Evolutionary conservation across 1,140 invertebrate species (phyloP).

Genomic region (Oscheius sp.): DNA sequence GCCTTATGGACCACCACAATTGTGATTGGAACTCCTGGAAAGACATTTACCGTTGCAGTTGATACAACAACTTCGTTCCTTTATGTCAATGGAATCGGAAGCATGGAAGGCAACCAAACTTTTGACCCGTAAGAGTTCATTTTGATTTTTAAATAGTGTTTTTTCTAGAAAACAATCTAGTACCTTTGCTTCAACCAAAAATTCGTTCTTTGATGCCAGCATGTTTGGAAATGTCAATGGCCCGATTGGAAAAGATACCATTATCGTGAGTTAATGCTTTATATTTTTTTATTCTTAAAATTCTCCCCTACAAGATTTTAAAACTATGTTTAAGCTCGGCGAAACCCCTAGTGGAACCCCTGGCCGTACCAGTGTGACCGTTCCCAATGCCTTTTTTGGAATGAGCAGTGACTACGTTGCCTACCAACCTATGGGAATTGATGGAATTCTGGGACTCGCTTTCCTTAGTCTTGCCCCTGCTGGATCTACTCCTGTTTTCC

Average conservation of each 20-base stretch:
- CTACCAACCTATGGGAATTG: background rate
- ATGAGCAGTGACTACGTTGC: background rate
- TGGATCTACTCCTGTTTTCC: background rate
- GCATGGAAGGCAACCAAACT: background rate
- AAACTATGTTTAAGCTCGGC: background rate
- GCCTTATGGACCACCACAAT: background rate
- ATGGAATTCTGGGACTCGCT: slow-evolving; percentile 6
- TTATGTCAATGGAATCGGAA: background rate
- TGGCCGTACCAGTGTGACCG: background rate
- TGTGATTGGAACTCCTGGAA: background rate
- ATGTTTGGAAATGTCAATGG: background rate
- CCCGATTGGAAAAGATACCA: background rate
- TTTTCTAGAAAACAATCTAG: too few relatives aligned
- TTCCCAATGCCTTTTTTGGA: background rate
- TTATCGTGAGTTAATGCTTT: background rate
- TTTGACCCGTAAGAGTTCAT: background rate
- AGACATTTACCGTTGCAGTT: background rate
- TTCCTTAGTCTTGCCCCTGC: background rate
- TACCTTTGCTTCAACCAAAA: background rate
- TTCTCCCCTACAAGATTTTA: background rate
- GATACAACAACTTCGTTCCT: slow-evolving; percentile 11
- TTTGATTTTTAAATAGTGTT: background rate
- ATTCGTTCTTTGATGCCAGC: background rate
- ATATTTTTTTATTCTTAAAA: too few relatives aligned
- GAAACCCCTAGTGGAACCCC: background rate